Percentiles rank a stretch among this genome's conserved stretches.
Evolutionary conservation across 1,140 invertebrate species (phyloP).

Genomic region (Samia ricini): DNA sequence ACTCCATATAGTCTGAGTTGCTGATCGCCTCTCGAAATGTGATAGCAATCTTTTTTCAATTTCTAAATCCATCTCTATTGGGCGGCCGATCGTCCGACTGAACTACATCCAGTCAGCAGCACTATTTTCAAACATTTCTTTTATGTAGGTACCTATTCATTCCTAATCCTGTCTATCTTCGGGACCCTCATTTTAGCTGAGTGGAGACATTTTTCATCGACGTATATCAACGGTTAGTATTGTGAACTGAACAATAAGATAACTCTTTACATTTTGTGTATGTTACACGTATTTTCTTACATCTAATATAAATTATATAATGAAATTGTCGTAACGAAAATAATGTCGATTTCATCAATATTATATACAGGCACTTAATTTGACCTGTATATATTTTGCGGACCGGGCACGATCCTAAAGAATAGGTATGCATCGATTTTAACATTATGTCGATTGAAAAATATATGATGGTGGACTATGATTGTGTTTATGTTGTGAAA

Average conservation of each 20-base stretch:
- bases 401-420: too few species aligned
- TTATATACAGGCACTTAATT: too few species aligned
- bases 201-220: conserved; percentile 32
- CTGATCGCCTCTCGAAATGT: neutral
- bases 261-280: conserved; percentile 11
- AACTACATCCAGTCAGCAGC: conserved; percentile 8
- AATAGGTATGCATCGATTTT: too few species aligned
- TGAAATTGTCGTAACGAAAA: neutral
- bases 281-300: neutral
- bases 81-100: neutral
- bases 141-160: conserved; percentile 24
- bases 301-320: neutral
- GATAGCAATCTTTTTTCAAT: conserved; percentile 1
- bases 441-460: too few species aligned
- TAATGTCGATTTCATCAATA: neutral
- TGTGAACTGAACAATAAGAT: conserved; percentile 23
- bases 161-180: conserved; percentile 25
- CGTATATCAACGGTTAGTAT: conserved; percentile 22
- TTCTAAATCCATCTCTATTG: conserved; percentile 1
- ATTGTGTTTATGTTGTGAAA: too few species aligned
- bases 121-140: conserved; percentile 18
- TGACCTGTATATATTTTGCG: too few species aligned
- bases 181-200: conserved; percentile 29
- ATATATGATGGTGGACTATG: too few species aligned
- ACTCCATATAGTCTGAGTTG: neutral